Conservation (phyloP, 2,113 vertebrate species). For the Neotoma lepida region DNA sequence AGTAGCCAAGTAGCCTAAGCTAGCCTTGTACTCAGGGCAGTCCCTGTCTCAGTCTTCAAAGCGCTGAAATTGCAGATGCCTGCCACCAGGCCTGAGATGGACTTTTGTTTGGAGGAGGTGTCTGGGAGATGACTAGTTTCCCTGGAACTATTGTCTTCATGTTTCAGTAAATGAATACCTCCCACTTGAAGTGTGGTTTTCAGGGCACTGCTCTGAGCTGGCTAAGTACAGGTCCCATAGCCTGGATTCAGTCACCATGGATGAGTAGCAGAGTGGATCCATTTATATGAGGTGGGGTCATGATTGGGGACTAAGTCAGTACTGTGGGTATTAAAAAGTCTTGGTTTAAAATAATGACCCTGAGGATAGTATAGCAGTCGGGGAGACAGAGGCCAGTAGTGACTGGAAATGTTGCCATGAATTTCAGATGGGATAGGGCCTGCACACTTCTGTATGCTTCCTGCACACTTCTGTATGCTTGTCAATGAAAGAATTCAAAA, state of each 20-base stretch:
- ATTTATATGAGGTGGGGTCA: neutral
- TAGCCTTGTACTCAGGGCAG: neutral
- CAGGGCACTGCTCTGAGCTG: neutral
- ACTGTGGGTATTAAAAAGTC: neutral
- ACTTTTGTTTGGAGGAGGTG: conserved; percentile 20
- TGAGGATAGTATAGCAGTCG: neutral
- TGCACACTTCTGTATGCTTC: neutral
- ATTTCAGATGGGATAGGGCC: neutral
- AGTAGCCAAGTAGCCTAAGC: neutral
- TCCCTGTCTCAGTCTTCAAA: neutral
- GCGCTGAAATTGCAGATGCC: neutral
- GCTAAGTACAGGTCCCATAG: neutral
- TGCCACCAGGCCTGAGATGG: neutral
- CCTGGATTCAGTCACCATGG: neutral
- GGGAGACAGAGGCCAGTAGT: neutral
- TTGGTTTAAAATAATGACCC: conserved; percentile 34
- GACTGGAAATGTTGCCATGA: neutral
- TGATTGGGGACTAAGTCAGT: neutral
- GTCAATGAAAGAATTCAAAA: neutral
- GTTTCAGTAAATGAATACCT: neutral
- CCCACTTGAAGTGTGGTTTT: neutral
- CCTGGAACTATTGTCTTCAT: conserved; percentile 11
- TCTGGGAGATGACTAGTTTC: neutral
- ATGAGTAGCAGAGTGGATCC: neutral
- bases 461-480: neutral